Percentiles rank a stretch among this genome's conserved stretches.
Evolutionary conservation across 2,113 vertebrate species (phyloP).

Genomic region (Lichenostomus cassidix): DNA sequence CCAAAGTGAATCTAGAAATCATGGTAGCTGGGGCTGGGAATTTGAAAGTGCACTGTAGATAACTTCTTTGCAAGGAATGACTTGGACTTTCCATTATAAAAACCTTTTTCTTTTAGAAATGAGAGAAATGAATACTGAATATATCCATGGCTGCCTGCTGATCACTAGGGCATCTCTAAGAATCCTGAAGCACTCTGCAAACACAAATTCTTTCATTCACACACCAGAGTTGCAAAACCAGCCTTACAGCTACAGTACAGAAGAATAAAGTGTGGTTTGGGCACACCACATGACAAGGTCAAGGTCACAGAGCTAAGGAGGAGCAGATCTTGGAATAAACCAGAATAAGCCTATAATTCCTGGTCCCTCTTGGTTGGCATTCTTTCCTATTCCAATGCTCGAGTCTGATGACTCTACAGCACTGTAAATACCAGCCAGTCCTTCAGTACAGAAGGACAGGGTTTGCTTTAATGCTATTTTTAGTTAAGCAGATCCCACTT

Average conservation of each 20-base stretch:
- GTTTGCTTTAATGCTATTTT: constrained; percentile 66
- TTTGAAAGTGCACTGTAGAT: background rate
- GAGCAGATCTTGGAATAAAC: constrained; percentile 40
- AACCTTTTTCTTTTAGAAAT: background rate
- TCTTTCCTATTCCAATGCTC: constrained; percentile 57
- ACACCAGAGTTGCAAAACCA: background rate
- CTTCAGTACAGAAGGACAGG: constrained; percentile 64
- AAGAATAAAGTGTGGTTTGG: background rate
- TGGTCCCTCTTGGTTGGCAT: constrained; percentile 32
- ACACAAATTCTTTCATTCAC: background rate
- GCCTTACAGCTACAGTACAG: background rate
- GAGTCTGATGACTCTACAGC: constrained; percentile 45
- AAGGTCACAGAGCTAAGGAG: constrained; percentile 42
- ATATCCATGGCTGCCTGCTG: background rate
- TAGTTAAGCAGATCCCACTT: constrained; percentile 66
- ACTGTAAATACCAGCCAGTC: constrained; percentile 64
- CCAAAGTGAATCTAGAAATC: background rate
- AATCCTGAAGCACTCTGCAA: background rate
- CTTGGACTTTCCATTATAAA: background rate
- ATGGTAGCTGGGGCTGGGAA: background rate
- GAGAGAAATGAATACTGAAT: background rate
- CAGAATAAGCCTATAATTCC: constrained; percentile 49
- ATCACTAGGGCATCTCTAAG: background rate
- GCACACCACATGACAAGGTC: background rate
- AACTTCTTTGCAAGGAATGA: background rate